These are phyloP conservation scores for Chromis chromis DNA, from an alignment of 2,797 vertebrate genomes.

Conservation along the genomic window DNA sequence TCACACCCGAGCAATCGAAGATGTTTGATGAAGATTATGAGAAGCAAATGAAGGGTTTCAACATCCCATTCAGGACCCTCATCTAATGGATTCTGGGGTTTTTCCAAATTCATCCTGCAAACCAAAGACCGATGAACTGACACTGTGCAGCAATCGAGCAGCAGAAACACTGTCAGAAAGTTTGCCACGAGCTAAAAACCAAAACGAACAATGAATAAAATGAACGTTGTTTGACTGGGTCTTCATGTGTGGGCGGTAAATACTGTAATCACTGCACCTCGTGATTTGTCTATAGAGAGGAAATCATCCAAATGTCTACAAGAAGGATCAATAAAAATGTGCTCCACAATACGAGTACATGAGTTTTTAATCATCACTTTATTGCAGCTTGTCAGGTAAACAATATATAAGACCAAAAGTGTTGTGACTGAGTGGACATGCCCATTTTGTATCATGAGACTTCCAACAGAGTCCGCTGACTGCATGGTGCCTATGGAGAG, in stretches of 20 bases:
- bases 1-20: constrained; percentile 82
- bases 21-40: constrained; percentile 87
- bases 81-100: constrained; percentile 55
- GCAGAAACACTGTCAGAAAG: constrained; percentile 1
- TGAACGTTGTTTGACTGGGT: background rate
- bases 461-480: constrained; percentile 69
- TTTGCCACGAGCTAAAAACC: constrained; percentile 18
- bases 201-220: constrained; percentile 11
- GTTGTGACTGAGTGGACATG: constrained; percentile 80
- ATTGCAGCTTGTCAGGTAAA: constrained; percentile 83
- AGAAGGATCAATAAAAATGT: constrained; percentile 60
- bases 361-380: constrained; percentile 79
- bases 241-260: constrained; percentile 11
- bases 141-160: constrained; percentile 13
- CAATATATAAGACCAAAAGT: constrained; percentile 85
- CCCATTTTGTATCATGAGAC: constrained; percentile 74
- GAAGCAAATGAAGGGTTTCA: constrained; percentile 80
- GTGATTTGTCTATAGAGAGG: background rate
- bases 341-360: constrained; percentile 49
- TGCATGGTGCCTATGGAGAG: constrained; percentile 65
- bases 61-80: constrained; percentile 81
- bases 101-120: background rate
- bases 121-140: constrained; percentile 45
- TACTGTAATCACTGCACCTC: constrained; percentile 7
- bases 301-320: constrained; percentile 11